Conservation (phyloP, 2,888 invertebrate genomes). For the Troglohyphantes excavatus region DNA sequence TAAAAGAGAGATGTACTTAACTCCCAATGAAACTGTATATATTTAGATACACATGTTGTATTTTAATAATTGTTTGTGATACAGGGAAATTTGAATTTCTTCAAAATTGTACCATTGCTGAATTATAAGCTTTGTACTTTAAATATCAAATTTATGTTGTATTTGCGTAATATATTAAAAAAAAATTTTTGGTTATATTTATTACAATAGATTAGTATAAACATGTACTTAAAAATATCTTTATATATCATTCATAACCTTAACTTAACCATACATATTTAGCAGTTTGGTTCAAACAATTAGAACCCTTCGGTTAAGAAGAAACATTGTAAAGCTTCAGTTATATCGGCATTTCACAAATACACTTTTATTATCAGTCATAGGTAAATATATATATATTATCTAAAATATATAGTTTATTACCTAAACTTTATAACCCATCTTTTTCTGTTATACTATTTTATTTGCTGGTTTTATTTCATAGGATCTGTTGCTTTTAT, state of each 20-base stretch:
- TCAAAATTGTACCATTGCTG: too few relatives aligned
- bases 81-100: too few relatives aligned
- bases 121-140: too few relatives aligned
- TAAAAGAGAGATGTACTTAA: too few relatives aligned
- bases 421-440: not conserved
- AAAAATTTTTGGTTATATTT: too few relatives aligned
- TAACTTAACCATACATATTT: conserved; percentile 83
- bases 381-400: conserved; percentile 83
- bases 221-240: too few relatives aligned
- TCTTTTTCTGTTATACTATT: not conserved
- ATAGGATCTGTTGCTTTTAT: conserved; percentile 94
- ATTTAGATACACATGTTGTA: too few relatives aligned
- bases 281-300: conserved; percentile 91
- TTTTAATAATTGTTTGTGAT: too few relatives aligned
- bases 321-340: conserved; percentile 94
- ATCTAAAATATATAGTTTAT: not conserved
- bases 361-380: conserved; percentile 93
- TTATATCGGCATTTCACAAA: conserved; percentile 97
- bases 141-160: too few relatives aligned
- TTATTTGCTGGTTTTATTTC: conserved; percentile 68
- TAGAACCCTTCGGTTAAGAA: conserved; percentile 91
- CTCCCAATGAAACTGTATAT: too few relatives aligned
- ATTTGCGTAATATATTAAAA: too few relatives aligned
- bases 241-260: conserved; percentile 80
- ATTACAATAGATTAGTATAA: too few relatives aligned